Conservation (phyloP, 2,797 vertebrate species). For the Neopelma chrysocephalum region DNA sequence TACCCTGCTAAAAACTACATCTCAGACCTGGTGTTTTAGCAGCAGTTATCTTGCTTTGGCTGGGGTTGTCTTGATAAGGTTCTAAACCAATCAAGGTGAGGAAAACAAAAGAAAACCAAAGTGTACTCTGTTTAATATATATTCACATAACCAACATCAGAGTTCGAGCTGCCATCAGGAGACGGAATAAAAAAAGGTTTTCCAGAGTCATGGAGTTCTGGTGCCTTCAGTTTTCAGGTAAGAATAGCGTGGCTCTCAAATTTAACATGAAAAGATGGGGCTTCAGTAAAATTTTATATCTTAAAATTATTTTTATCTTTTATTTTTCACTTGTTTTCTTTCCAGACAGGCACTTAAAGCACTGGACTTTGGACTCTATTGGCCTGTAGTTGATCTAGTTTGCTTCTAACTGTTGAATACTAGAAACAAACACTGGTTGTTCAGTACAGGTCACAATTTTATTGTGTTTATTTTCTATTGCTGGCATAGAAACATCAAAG, state of each 20-base stretch:
- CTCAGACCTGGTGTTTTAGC: not conserved
- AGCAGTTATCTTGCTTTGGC: not conserved
- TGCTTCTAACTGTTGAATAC: not conserved
- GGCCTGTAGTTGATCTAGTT: not conserved
- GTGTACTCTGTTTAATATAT: not conserved
- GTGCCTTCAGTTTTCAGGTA: not conserved
- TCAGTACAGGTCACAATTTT: not conserved
- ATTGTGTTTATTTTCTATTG: not conserved
- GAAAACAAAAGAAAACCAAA: no score
- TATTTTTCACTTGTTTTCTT: not conserved
- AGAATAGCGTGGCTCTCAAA: not conserved
- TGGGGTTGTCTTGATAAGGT: not conserved
- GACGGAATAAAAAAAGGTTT: not conserved
- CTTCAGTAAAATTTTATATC: not conserved
- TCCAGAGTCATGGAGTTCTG: not conserved
- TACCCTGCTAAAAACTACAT: not conserved
- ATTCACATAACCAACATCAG: not conserved
- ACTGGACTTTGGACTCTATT: not conserved
- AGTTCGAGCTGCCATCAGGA: not conserved
- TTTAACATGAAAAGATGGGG: not conserved
- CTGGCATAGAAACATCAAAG: not conserved
- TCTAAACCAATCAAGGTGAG: not conserved
- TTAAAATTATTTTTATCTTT: not conserved
- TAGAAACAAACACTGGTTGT: not conserved
- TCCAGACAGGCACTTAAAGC: not conserved